These are phyloP conservation scores for Leptothorax acervorum DNA, from an alignment of 2,888 invertebrate species.

Conservation along the genomic window DNA sequence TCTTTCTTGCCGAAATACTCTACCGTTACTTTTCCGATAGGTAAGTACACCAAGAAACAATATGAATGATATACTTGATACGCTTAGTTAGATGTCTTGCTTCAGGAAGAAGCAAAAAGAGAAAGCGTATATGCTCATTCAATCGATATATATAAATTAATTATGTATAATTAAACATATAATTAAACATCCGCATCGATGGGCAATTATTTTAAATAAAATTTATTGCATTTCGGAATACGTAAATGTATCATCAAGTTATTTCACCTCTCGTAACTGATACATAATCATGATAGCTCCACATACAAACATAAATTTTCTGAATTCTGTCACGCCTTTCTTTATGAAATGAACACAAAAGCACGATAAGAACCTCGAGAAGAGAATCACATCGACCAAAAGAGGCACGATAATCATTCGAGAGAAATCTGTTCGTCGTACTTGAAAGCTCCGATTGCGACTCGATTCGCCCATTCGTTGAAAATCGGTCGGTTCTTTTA, in stretches of 20 bases:
- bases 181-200: neutral
- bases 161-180: neutral
- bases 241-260: neutral
- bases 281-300: neutral
- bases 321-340: neutral
- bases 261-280: constrained; percentile 7
- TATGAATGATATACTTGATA: neutral
- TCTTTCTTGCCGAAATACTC: neutral
- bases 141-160: too few relatives aligned
- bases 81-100: neutral
- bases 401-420: constrained; percentile 17
- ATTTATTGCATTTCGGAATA: neutral
- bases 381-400: neutral
- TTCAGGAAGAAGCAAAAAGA: neutral
- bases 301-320: constrained; percentile 24
- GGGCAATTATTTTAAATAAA: constrained; percentile 1
- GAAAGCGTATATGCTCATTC: neutral
- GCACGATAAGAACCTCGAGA: neutral
- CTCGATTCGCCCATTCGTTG: constrained; percentile 25
- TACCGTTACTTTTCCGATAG: neutral
- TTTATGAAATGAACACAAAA: neutral
- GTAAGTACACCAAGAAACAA: neutral
- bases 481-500: constrained; percentile 36
- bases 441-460: constrained; percentile 20
- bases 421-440: constrained; percentile 2